phyloP scores from a whole-genome alignment of 64 coral and sea anemone species.

The Montipora foliosa region DNA sequence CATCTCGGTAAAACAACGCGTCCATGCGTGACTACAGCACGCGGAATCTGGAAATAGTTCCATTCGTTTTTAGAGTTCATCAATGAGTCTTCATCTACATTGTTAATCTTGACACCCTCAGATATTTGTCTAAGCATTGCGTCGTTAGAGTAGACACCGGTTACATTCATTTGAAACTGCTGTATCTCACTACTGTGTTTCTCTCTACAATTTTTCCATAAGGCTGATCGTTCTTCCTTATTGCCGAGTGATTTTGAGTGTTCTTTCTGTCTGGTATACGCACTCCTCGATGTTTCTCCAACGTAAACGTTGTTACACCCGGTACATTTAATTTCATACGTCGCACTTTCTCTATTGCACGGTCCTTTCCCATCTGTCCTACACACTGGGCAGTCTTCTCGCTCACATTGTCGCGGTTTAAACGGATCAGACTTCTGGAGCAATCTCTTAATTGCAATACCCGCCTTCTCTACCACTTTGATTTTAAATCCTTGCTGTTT shows the following conservation, averaged over 20 bases:
- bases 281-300: slow-evolving; percentile 52
- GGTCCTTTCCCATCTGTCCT: no score
- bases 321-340: neutral
- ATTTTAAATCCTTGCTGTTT: slow-evolving; percentile 9
- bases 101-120: slow-evolving; percentile 8
- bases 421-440: no score
- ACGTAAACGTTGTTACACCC: slow-evolving; percentile 32
- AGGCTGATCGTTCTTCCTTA: neutral
- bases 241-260: neutral
- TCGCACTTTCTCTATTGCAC: no score
- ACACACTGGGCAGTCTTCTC: no score
- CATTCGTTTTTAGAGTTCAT: slow-evolving; percentile 43
- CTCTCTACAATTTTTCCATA: slow-evolving; percentile 25
- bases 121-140: slow-evolving; percentile 17
- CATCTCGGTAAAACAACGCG: neutral
- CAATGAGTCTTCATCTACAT: neutral
- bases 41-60: slow-evolving; percentile 25
- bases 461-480: no score
- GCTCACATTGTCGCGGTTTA: no score
- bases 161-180: slow-evolving; percentile 14
- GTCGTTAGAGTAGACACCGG: slow-evolving; percentile 16
- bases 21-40: neutral
- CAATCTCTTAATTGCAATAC: no score
- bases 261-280: neutral
- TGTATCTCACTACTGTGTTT: slow-evolving; percentile 12